Base-by-base conservation (phyloP, 2,113 vertebrate species). In the Puma concolor region DNA sequence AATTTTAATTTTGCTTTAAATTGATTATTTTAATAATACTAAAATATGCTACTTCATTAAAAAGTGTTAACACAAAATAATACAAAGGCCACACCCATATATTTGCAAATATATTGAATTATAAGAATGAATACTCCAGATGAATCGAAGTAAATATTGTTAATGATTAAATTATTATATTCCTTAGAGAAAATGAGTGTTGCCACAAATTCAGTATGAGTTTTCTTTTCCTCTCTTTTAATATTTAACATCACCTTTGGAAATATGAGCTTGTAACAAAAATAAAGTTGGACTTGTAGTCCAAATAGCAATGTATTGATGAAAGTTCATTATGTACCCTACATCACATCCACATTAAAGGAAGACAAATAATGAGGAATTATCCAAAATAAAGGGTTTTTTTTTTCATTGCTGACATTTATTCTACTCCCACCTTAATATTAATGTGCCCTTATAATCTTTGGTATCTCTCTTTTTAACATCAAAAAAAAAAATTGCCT, bases 131-230 rank as follows among this genome's bases (percentile, higher is more conserved):
- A 33, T 31, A 48, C 88, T 64, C 36, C n/a, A 89, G n/a, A 36
- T 54, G 41, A 97, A 97, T 84, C 72, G 71, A 77, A 71, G 57
- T 87, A 91, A 52, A 57, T 4, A 16, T n/a, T 95, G 7, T 86
- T 92, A 88, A 72, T 33, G 11, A 44, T 67, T 84, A 74, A n/a
- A 92, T 97, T 97, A 89, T 97, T 97, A 96, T 87, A 79, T 81
- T 97, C 57, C 8, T 91, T 94, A 71, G 60, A 96, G 88, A 87
- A 97, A 64, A 83, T 2, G 25, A 50, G 64, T 97, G 57, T 79
- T 41, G 29, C 63, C 48, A 96, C n/a, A 88, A 38, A 16, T 0
- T 67, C 27, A 48, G 23, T 77, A 5, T 66, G 3, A 80, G 50
- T 1, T 88, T 79, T 92, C 38, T 38, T 96, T 87, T 97, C 67